These are phyloP conservation scores for Sebastes steindachneri DNA, from an alignment of 2,797 vertebrate species.

Conservation along the genomic window DNA sequence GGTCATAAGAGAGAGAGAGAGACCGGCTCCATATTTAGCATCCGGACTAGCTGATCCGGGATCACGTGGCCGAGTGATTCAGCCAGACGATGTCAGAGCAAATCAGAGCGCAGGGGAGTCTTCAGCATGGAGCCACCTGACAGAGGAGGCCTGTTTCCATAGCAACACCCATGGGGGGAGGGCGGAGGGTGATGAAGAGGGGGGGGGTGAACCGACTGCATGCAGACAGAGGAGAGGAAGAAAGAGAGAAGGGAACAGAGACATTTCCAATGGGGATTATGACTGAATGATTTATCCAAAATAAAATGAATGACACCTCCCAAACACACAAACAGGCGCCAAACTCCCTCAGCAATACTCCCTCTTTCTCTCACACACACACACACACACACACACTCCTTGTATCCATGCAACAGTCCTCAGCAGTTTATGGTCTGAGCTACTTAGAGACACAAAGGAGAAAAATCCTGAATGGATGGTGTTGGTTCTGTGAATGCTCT, in stretches of 20 bases:
- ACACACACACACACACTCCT: slow-evolving; percentile 17
- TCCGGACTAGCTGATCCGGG: slow-evolving; percentile 46
- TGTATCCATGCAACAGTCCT: slow-evolving; percentile 68
- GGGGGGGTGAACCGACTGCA: background rate
- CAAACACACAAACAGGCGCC: background rate
- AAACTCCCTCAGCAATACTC: background rate
- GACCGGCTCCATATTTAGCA: background rate
- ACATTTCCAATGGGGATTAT: slow-evolving; percentile 27
- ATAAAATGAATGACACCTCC: slow-evolving; percentile 31
- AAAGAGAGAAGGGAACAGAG: slow-evolving; percentile 6
- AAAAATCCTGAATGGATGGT: slow-evolving; percentile 64
- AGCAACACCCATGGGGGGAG: slow-evolving; percentile 57
- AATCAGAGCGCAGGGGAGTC: slow-evolving; percentile 65
- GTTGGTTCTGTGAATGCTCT: slow-evolving; percentile 49
- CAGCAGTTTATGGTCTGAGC: slow-evolving; percentile 52
- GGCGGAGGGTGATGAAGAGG: background rate
- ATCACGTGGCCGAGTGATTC: slow-evolving; percentile 71
- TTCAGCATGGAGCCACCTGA: slow-evolving; percentile 69
- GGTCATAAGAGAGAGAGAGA: background rate
- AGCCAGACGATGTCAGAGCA: slow-evolving; percentile 65
- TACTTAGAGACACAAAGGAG: slow-evolving; percentile 60
- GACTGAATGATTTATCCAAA: slow-evolving; percentile 37
- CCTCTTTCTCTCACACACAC: background rate
- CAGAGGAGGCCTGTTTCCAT: slow-evolving; percentile 78
- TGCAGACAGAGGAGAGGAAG: slow-evolving; percentile 8